Percentiles rank a stretch among this genome's conserved stretches.
phyloP scores from a whole-genome alignment of 1,140 invertebrate species.

The Callitettix versicolor region DNA sequence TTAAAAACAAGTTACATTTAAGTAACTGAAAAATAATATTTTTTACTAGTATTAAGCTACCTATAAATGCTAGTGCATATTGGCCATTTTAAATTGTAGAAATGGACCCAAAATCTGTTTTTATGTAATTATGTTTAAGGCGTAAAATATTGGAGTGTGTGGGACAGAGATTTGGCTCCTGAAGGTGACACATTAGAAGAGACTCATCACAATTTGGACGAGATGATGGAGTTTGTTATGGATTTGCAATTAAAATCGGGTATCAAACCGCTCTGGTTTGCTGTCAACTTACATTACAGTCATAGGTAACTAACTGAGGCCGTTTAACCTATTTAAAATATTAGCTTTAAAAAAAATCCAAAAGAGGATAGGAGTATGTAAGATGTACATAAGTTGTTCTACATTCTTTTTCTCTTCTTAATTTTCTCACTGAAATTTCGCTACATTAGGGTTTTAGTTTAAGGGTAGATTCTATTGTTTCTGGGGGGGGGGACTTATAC shows the following conservation, averaged over 20 bases:
- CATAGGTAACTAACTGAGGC: conserved; percentile 34
- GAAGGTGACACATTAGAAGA: conserved; percentile 40
- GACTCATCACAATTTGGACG: conserved; percentile 42
- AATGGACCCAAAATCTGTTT: too few species aligned
- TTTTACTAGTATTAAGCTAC: too few species aligned
- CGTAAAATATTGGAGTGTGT: conserved; percentile 52
- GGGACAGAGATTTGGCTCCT: conserved; percentile 44
- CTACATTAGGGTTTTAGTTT: background rate
- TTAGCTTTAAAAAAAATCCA: background rate
- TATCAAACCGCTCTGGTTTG: conserved; percentile 50
- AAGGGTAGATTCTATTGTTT: background rate
- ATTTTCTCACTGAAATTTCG: background rate
- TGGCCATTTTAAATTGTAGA: too few species aligned
- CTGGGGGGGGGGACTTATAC: background rate
- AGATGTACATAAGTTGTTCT: background rate
- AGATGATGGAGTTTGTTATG: conserved; percentile 42
- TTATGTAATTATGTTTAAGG: conserved; percentile 28
- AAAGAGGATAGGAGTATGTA: background rate
- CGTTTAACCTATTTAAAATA: background rate
- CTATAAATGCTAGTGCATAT: too few species aligned
- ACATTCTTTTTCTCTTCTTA: too few species aligned
- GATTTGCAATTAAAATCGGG: conserved; percentile 44
- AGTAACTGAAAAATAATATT: too few species aligned
- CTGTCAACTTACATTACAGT: conserved; percentile 47
- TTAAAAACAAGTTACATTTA: too few species aligned